Evolutionary conservation across 2,888 invertebrate species (phyloP).

Genomic region (Nemoura dubitans): DNA sequence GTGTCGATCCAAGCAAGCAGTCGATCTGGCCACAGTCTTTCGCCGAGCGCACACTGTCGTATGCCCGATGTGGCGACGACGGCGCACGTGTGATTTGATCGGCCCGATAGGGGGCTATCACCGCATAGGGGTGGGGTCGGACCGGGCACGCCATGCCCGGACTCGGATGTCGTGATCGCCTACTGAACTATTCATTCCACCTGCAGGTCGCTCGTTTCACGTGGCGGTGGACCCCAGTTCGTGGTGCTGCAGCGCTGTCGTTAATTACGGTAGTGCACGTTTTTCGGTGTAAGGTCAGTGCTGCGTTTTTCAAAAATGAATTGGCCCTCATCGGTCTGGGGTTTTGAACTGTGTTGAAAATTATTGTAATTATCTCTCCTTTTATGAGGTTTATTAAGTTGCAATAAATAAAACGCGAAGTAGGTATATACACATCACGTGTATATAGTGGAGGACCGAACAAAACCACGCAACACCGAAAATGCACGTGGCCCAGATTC

Average conservation of each 20-base stretch:
- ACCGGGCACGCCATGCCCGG: neutral
- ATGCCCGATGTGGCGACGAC: neutral
- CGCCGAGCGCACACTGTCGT: neutral
- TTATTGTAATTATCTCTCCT: neutral
- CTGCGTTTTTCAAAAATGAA: neutral
- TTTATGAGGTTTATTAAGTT: constrained; percentile 30
- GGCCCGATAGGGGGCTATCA: neutral
- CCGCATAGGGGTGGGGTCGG: neutral
- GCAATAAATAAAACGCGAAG: neutral
- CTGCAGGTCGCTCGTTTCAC: neutral
- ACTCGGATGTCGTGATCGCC: neutral
- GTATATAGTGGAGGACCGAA: neutral
- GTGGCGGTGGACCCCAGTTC: neutral
- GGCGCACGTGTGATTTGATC: neutral
- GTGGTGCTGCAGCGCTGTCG: neutral
- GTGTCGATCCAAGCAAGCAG: neutral
- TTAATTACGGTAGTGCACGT: constrained; percentile 23
- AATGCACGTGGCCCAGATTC: neutral
- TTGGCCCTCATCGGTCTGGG: neutral
- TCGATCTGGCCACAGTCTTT: neutral
- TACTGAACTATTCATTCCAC: neutral
- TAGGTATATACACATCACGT: neutral
- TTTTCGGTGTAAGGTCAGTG: neutral
- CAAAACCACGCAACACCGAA: neutral
- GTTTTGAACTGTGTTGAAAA: neutral